Conservation (phyloP, 1,140 invertebrate genomes). For the Rhagoletis pomonella region DNA sequence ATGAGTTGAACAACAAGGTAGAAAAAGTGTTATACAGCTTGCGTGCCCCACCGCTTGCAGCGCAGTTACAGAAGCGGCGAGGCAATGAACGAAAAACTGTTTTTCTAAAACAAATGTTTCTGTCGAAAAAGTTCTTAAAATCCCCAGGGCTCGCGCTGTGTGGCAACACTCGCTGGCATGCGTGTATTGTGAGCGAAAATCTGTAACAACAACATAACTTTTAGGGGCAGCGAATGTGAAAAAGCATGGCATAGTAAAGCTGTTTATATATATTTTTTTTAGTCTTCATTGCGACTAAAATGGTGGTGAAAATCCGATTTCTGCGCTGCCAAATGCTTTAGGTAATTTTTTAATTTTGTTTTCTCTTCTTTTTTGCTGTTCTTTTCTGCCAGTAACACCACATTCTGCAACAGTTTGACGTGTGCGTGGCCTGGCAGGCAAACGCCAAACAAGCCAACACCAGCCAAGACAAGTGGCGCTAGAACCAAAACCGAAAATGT, state of each 20-base stretch:
- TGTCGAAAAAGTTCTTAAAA: conserved; percentile 44
- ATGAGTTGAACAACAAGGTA: neutral
- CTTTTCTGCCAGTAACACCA: neutral
- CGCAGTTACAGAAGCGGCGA: neutral
- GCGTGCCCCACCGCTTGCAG: neutral
- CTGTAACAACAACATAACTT: conserved; percentile 29
- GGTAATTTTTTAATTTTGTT: conserved; percentile 22
- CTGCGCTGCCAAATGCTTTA: neutral
- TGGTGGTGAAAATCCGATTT: conserved; percentile 24
- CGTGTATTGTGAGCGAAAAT: conserved; percentile 25
- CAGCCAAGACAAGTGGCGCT: neutral
- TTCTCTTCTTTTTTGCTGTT: neutral
- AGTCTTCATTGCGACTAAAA: neutral
- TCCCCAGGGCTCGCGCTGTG: neutral
- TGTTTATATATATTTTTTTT: neutral
- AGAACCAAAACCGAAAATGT: conserved; percentile 15
- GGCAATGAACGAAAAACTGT: neutral
- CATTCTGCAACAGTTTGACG: conserved; percentile 32
- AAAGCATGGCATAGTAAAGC: neutral
- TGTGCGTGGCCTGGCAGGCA: neutral
- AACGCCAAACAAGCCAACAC: neutral
- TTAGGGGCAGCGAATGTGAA: neutral
- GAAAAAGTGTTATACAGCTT: neutral
- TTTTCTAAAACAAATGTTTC: conserved; percentile 47
- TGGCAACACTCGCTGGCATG: neutral